These are phyloP conservation scores for Onychomys leucogaster DNA, from an alignment of 2,797 vertebrate genomes.

Conservation along the genomic window DNA sequence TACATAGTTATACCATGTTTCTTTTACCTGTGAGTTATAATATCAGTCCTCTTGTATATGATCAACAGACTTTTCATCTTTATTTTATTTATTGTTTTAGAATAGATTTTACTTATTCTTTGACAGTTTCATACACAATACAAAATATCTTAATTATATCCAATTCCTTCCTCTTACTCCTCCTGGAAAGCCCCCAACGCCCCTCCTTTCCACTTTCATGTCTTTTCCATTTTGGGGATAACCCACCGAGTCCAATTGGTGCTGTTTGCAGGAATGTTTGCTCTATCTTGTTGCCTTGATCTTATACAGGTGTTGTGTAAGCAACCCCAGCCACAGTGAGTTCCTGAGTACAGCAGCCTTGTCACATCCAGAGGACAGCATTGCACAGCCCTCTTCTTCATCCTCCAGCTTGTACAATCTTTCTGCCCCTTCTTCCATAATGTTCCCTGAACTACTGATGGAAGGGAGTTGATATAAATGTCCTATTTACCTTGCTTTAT, in stretches of 20 bases:
- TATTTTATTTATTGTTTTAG: background rate
- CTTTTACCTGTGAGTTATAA: background rate
- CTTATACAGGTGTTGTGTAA: background rate
- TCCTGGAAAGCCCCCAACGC: background rate
- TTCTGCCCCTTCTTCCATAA: background rate
- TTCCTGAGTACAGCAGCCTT: background rate
- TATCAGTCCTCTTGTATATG: background rate
- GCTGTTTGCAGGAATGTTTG: background rate
- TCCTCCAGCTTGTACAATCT: background rate
- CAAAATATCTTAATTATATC: background rate
- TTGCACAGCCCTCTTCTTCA: background rate
- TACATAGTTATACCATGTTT: background rate
- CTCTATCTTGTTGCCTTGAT: background rate
- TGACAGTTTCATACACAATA: background rate
- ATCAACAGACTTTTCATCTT: background rate
- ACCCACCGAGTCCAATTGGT: background rate
- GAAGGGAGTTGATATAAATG: background rate
- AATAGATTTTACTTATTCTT: background rate
- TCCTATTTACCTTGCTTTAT: constrained; percentile 14
- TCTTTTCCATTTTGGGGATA: background rate
- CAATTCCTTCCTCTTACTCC: background rate
- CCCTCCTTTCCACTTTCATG: background rate
- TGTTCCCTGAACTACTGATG: background rate
- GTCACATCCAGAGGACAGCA: background rate
- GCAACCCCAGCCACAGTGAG: background rate